Base-by-base conservation (phyloP, 2,797 vertebrate species). In the Rhincodon typus region DNA sequence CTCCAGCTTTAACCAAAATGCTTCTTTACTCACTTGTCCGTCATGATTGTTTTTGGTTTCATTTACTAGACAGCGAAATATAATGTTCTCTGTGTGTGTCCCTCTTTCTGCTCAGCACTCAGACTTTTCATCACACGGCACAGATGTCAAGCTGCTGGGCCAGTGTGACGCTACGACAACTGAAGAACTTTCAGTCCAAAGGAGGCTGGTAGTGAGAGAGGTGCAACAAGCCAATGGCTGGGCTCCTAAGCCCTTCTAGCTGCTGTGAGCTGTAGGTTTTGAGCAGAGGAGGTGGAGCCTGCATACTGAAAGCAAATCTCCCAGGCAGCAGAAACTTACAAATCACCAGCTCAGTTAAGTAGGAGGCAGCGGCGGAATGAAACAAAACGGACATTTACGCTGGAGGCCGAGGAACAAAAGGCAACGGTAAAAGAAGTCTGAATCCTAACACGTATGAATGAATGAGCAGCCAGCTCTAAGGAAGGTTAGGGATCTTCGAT, bases 11-110 rank as follows among this genome's bases (percentile, higher is more conserved):
- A 46, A 90, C 30, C 57, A 66, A 66, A 34, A 34, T 72, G 27
- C 25, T 74, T 15, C 94, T 94, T 94, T 95, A 95, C 94, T 95
- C 46, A 95, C 94, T 8, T 77, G 94, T 50, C 70, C 94, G 53
- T 5, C 94, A 95, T 95, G 94, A 57, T 95, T 74, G 42, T 57
- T 53, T 74, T 34, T 57, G 30, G n/a, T 77, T 34, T 74, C 46
- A 50, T 53, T 17, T 94, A 50, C 38, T 50, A 34, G 42, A 50
- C 69, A 74, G 42, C 23, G 15, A 57, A 74, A 72, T 42, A 74
- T 66, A 62, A n/a, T 66, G 34, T 66, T 95, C 94, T 17, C 38
- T 53, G 5, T 0, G 27, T 77, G 70, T 34, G 21, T 21, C 27
- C 5, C 30, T 10, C 69, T 34, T 95, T n/a, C 70, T 53, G 46